Conservation (phyloP, 2,797 vertebrate genomes). For the Poeciliopsis presidionis region DNA sequence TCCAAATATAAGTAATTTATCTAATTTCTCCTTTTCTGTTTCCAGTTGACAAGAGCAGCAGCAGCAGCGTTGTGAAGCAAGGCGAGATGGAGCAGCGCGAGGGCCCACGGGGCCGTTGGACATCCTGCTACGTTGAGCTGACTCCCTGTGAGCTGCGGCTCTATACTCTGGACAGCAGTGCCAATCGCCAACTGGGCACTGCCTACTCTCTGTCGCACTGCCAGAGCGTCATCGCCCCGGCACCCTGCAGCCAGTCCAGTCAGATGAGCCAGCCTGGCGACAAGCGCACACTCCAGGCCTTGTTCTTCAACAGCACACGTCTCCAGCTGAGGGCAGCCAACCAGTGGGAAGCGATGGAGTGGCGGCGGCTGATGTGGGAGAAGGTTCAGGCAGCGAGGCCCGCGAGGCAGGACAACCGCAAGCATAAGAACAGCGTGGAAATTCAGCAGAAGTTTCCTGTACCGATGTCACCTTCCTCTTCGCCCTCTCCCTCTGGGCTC, state of each 20-base stretch:
- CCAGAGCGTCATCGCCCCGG: conserved; percentile 86
- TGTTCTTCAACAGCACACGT: conserved; percentile 90
- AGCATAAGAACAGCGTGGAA: conserved; percentile 70
- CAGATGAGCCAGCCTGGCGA: conserved; percentile 76
- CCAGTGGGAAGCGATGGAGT: conserved; percentile 92
- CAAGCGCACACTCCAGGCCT: conserved; percentile 86
- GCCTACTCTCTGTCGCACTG: conserved; percentile 90
- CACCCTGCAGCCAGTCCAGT: conserved; percentile 54
- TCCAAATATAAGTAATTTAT: neutral
- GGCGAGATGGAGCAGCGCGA: conserved; percentile 91
- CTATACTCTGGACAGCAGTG: conserved; percentile 90
- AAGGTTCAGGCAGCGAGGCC: conserved; percentile 82
- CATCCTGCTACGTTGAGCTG: conserved; percentile 90
- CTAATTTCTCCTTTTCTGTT: conserved; percentile 7
- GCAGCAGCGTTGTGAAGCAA: conserved; percentile 88
- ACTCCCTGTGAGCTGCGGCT: conserved; percentile 89
- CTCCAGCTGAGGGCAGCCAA: conserved; percentile 90
- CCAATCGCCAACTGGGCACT: conserved; percentile 87
- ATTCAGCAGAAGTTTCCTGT: conserved; percentile 52
- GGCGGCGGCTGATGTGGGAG: conserved; percentile 92
- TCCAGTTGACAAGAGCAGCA: conserved; percentile 85
- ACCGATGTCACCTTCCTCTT: conserved; percentile 57
- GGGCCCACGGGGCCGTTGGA: conserved; percentile 88
- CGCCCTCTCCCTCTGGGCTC: conserved; percentile 47
- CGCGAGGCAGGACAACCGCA: conserved; percentile 61